Percentiles rank a stretch among this genome's conserved stretches.
phyloP scores from a whole-genome alignment of 2,888 invertebrate genomes.

The Latrodectus hesperus region DNA sequence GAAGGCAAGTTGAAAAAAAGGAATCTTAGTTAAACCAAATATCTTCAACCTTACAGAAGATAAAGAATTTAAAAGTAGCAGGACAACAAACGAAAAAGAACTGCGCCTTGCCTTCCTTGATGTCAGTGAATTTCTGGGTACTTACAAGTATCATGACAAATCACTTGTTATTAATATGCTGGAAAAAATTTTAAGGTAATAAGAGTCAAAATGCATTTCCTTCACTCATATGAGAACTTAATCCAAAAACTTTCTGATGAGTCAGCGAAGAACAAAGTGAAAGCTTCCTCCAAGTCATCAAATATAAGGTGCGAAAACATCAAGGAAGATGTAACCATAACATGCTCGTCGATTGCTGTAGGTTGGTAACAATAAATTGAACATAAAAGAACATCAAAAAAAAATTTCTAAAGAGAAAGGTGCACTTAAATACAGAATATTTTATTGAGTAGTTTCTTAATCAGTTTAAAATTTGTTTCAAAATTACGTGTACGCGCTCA shows the following conservation, averaged over 20 bases:
- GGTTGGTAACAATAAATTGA: not conserved
- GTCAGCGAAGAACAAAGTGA: not conserved
- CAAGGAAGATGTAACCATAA: not conserved
- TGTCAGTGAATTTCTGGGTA: no score
- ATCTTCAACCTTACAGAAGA: not conserved
- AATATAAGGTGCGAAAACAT: not conserved
- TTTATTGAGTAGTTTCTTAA: not conserved
- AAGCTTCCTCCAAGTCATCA: not conserved
- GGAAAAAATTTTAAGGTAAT: not conserved
- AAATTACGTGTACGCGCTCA: not conserved
- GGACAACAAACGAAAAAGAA: not conserved
- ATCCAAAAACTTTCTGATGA: not conserved
- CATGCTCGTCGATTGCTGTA: not conserved
- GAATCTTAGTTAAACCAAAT: not conserved
- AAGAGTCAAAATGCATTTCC: not conserved
- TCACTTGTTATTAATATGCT: not conserved
- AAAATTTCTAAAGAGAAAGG: not conserved
- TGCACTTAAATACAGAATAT: not conserved
- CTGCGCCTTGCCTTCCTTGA: not conserved
- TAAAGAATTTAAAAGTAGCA: not conserved
- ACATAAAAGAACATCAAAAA: not conserved
- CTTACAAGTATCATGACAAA: no score
- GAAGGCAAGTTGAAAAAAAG: slow-evolving; percentile 8
- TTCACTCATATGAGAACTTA: not conserved
- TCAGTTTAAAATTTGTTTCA: slow-evolving; percentile 4